Conservation (phyloP, 2,888 invertebrate species). For the Cartodere bifasciata region DNA sequence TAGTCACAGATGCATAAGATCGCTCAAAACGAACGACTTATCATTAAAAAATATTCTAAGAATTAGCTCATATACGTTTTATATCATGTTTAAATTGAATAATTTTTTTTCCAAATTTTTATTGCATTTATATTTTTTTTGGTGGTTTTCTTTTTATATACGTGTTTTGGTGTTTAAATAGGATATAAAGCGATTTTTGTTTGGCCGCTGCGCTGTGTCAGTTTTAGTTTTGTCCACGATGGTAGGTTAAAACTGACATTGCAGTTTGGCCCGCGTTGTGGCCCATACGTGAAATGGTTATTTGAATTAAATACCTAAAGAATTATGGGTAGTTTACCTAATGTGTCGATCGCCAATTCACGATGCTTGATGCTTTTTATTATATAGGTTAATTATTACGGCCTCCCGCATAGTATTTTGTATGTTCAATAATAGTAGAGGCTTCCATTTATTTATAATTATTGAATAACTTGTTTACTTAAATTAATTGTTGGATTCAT, state of each 20-base stretch:
- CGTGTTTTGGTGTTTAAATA: too few species aligned
- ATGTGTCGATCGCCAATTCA: constrained; percentile 15
- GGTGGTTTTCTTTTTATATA: too few species aligned
- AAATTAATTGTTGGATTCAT: constrained; percentile 17
- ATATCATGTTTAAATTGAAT: too few species aligned
- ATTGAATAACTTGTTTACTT: constrained; percentile 23
- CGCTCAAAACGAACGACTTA: constrained; percentile 36
- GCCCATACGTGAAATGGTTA: background rate
- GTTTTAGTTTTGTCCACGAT: too few species aligned
- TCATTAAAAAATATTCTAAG: too few species aligned
- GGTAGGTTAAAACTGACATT: too few species aligned
- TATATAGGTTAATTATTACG: constrained; percentile 22
- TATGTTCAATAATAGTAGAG: constrained; percentile 34
- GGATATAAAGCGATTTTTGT: too few species aligned
- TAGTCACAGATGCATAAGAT: constrained; percentile 37
- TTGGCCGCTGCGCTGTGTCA: too few species aligned
- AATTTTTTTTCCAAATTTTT: too few species aligned
- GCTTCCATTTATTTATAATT: constrained; percentile 32
- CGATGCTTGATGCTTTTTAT: constrained; percentile 30
- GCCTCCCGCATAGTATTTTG: constrained; percentile 32
- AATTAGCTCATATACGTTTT: too few species aligned
- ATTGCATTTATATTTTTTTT: too few species aligned
- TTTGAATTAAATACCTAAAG: background rate
- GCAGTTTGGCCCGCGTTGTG: too few species aligned
- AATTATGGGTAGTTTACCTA: background rate